Conservation (phyloP, 2,113 vertebrate species). For the Galeopterus variegatus region DNA sequence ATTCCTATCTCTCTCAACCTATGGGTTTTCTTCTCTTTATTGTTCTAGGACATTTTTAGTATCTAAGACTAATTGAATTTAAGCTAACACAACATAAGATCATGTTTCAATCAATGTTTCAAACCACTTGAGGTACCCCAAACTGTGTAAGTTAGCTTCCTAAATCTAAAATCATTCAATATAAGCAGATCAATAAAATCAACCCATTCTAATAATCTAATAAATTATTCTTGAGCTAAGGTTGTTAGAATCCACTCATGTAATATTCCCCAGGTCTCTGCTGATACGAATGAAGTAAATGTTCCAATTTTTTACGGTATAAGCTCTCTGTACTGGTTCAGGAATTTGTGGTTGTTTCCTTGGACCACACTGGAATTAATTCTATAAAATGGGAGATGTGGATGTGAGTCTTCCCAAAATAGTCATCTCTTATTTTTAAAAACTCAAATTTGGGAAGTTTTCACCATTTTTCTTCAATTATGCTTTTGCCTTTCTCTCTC, state of each 20-base stretch:
- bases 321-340: neutral
- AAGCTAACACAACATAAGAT: neutral
- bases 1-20: neutral
- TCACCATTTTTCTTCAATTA: neutral
- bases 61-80: neutral
- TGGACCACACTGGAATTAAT: neutral
- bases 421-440: neutral
- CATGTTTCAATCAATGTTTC: neutral
- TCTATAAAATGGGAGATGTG: neutral
- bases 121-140: neutral
- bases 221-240: neutral
- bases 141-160: neutral
- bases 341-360: neutral
- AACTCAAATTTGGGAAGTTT: neutral
- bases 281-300: neutral
- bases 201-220: neutral
- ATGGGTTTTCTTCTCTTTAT: neutral
- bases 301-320: neutral
- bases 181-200: neutral
- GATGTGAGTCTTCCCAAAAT: neutral
- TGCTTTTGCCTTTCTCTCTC: neutral
- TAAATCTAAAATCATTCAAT: neutral
- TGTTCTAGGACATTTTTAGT: neutral
- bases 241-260: neutral
- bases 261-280: neutral